phyloP scores from a whole-genome alignment of 1,140 invertebrate genomes.

The Drosophila sp. region DNA sequence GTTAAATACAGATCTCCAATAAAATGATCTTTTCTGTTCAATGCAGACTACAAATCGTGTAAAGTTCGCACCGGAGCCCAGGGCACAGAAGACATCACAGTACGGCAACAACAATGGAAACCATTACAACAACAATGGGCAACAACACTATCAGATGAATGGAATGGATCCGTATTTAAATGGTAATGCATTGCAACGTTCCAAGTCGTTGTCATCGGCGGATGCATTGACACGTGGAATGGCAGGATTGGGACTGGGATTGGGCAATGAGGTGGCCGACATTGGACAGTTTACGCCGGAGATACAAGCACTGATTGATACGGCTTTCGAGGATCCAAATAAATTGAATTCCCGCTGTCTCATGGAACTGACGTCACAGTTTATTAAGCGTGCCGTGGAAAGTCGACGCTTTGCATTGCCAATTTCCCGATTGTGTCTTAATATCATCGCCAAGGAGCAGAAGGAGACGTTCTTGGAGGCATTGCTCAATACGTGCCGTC shows the following conservation, averaged over 20 bases:
- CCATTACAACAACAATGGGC: slow-evolving; percentile 60
- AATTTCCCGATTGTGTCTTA: slow-evolving; percentile 92
- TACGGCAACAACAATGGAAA: slow-evolving; percentile 39
- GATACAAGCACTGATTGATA: slow-evolving; percentile 89
- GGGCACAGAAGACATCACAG: slow-evolving; percentile 53
- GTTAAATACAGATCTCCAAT: too few relatives aligned
- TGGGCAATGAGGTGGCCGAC: slow-evolving; percentile 88
- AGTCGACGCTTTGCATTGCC: slow-evolving; percentile 91
- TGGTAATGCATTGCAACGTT: slow-evolving; percentile 87
- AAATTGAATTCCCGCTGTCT: slow-evolving; percentile 90
- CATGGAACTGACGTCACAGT: slow-evolving; percentile 93
- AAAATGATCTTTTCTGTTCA: background rate
- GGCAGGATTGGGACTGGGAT: slow-evolving; percentile 86
- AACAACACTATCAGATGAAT: slow-evolving; percentile 73
- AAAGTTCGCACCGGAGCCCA: slow-evolving; percentile 80
- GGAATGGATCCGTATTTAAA: slow-evolving; percentile 82
- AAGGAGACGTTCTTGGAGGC: slow-evolving; percentile 95
- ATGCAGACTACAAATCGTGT: slow-evolving; percentile 73
- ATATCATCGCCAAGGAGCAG: slow-evolving; percentile 93
- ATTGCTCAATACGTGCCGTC: slow-evolving; percentile 93
- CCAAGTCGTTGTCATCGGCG: slow-evolving; percentile 91
- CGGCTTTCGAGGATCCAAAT: slow-evolving; percentile 92
- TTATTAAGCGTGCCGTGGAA: slow-evolving; percentile 91
- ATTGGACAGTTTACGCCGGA: slow-evolving; percentile 90
- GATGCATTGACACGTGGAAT: slow-evolving; percentile 88